Conservation (phyloP, 2,888 invertebrate genomes). For the Sisyra nigra region DNA sequence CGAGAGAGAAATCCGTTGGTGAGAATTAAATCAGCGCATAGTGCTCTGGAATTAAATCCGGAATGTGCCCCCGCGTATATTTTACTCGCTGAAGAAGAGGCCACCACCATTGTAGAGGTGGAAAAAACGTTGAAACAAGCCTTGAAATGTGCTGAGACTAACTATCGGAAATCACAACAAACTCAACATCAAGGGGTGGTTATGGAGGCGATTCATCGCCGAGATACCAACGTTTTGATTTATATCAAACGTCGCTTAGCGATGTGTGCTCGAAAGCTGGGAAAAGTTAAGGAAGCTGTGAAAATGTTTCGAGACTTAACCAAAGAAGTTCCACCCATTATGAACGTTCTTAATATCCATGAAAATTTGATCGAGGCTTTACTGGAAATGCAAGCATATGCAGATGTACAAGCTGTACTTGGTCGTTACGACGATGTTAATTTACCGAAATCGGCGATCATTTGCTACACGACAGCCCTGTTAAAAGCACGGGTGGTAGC, state of each 20-base stretch:
- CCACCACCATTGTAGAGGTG: constrained; percentile 77
- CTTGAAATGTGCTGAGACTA: constrained; percentile 66
- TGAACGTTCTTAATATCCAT: constrained; percentile 84
- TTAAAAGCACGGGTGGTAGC: constrained; percentile 83
- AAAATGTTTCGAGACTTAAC: constrained; percentile 94
- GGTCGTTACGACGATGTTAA: constrained; percentile 91
- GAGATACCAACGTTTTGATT: constrained; percentile 86
- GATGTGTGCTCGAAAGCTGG: constrained; percentile 93
- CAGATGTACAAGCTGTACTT: constrained; percentile 86
- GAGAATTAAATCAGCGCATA: constrained; percentile 80
- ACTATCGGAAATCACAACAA: constrained; percentile 65
- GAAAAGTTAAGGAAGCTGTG: constrained; percentile 85
- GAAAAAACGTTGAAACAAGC: constrained; percentile 73
- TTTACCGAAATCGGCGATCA: constrained; percentile 84
- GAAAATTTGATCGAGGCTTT: constrained; percentile 94
- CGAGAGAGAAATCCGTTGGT: constrained; percentile 83
- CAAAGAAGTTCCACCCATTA: constrained; percentile 89
- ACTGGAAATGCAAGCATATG: constrained; percentile 90
- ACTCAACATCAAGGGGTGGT: constrained; percentile 58
- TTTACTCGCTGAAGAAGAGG: constrained; percentile 90
- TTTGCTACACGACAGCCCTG: constrained; percentile 88
- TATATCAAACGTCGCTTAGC: constrained; percentile 87
- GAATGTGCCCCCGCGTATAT: constrained; percentile 94
- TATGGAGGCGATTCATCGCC: constrained; percentile 62
- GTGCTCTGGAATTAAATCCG: constrained; percentile 69